Evolutionary conservation across 2,797 vertebrate species (phyloP), one percentile per base, ranked within the genome.

Genomic region (Chaunax sp.): DNA sequence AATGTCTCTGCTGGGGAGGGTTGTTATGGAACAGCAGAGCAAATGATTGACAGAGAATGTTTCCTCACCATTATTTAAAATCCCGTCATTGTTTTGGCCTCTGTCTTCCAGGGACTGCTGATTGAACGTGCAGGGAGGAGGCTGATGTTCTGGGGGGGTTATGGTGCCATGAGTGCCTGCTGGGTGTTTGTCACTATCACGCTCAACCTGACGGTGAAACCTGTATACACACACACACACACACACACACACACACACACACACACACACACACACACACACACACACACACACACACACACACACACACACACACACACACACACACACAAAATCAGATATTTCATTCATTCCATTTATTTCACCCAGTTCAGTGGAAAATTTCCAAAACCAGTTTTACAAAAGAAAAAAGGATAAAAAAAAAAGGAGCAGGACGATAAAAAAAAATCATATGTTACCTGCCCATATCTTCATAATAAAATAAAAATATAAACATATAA

Each of bases 71-170:
- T 16, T 22, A 22, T 22, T 54, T 54, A 9, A 38, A 23, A 54
- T 43, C 30, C 7, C 18, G 25, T 22, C 16, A 10, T 19, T 13
- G 18, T 10, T 53, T 9, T 30, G 18, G 16, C 6, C 18, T 4
- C 30, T 8, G 13, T 60, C 33, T 43, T 6, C 38, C 89, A 97
- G 96, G 89, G 92, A 2, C 58, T 95, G 54, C 76, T 96, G 28
- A 94, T 96, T 6, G 96, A 97, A 23, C 77, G 28, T 9, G 75
- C 75, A 5, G 96, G 95, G 54, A 94, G 96, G 78, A 94, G 85
- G 84, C 67, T 81, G 0, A 66, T 96, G 77, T 64, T 96, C 8
- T 95, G 93, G 89, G 88, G 44, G 26, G 94, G 86, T 28, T 95
- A 93, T 28, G 33, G 82, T 0, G 55, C 87, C 69, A 95, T 96